These are phyloP conservation scores for Geococcyx californianus DNA, from an alignment of 2,113 vertebrate species.

Conservation along the genomic window DNA sequence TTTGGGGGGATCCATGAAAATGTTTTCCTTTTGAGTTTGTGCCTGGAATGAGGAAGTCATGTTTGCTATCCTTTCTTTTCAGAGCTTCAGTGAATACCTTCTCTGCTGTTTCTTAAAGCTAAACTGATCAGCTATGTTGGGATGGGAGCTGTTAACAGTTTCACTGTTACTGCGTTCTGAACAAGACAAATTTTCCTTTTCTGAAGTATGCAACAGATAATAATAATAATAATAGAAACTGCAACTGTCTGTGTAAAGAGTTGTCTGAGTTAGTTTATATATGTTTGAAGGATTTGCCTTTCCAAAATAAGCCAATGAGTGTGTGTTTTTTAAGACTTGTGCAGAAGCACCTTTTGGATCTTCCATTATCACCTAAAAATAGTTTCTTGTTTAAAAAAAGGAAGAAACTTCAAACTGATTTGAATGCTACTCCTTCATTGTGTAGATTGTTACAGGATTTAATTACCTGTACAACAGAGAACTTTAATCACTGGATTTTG, in stretches of 20 bases:
- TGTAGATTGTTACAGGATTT: not conserved
- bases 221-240: not conserved
- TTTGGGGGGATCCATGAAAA: not conserved
- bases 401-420: not conserved
- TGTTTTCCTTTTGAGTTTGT: not conserved
- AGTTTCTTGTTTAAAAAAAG: not conserved
- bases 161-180: not conserved
- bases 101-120: not conserved
- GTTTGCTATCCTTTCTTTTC: not conserved
- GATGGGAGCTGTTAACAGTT: not conserved
- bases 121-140: not conserved
- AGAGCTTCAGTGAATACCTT: not conserved
- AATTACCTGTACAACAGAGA: not conserved
- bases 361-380: not conserved
- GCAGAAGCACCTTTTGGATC: not conserved
- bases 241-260: not conserved
- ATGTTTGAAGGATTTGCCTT: not conserved
- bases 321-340: not conserved
- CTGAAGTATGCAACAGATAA: not conserved
- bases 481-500: not conserved
- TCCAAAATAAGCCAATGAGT: not conserved
- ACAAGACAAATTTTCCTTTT: not conserved
- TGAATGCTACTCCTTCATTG: not conserved
- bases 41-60: not conserved
- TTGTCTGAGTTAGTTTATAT: not conserved